Base-by-base conservation (phyloP, 1,140 invertebrate genomes). In the Phymorhynchus buccinoides region DNA sequence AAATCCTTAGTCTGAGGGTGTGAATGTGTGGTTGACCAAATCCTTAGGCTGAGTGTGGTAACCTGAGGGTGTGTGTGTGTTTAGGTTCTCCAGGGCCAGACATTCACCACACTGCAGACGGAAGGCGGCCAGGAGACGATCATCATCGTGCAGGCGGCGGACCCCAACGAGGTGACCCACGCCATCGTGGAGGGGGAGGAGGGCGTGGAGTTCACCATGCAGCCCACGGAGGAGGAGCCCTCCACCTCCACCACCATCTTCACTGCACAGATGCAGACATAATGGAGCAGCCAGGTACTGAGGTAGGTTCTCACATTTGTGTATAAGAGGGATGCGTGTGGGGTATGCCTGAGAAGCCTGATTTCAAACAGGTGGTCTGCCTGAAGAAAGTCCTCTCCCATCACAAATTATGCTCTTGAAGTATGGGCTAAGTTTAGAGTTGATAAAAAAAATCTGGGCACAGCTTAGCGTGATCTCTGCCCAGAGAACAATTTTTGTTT, bases 71-170 rank as follows among this genome's bases (percentile, higher is more conserved):
- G 56, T 27, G 22, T 16, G 6, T 62, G 48, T 52, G 56, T 73
- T 39, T 88, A 91, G 80, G 83, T 89, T 1, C 83, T 91, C 14
- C 86, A 88, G 22, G 90, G 90, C 39, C 91, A 92, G 86, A 89
- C 90, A n/a, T 87, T 91, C 30, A 91, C 91, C 62, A 90, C 91
- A 16, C 86, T 92, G 3, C 91, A 92, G 80, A 86, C 89, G 41
- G 90, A 92, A 35, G 89, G 89, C 56, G 91, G 91, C 7, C 91
- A 92, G 81, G 91, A 92, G 85, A 92, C 91, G 1, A 92, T 92
- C 81, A 92, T 92, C 52, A 92, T 92, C 84, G 91, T 92, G 7
- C 91, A 92, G 84, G 91, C 91, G n/a, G 90, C 90, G 44, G 90
- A 92, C 62, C 86, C 88, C 22, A 88, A 88, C 81, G 90, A 91